A percentile compares a stretch with the other conserved stretches of the same genome.
phyloP scores from a whole-genome alignment of 2,113 vertebrate species.

The Myotis yumanensis region DNA sequence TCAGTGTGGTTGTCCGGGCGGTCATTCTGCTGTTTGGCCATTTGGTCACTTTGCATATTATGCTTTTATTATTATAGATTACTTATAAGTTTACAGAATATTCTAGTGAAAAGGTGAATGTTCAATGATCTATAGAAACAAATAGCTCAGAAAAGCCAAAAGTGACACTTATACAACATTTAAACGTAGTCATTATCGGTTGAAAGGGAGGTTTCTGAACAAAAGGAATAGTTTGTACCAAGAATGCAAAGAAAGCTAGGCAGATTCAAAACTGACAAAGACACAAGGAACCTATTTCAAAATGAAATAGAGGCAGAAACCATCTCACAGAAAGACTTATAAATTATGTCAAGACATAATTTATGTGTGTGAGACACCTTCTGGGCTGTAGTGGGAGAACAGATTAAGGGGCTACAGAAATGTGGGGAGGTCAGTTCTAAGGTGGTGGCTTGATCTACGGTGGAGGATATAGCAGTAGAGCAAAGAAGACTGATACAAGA shows the following conservation, averaged over 20 bases:
- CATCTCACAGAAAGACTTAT: neutral
- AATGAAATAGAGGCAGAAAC: slow-evolving; percentile 29
- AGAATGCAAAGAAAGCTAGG: neutral
- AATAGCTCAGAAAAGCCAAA: neutral
- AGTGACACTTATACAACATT: neutral
- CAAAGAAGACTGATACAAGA: neutral
- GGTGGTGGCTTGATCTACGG: neutral
- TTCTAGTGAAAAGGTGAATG: neutral
- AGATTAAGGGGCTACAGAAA: neutral
- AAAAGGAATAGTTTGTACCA: neutral
- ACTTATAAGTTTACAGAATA: neutral
- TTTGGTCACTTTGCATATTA: no score
- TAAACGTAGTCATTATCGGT: neutral
- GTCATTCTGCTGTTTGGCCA: no score
- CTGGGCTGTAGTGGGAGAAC: neutral
- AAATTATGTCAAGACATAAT: neutral
- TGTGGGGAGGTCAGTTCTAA: neutral
- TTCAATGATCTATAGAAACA: neutral
- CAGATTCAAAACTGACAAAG: neutral
- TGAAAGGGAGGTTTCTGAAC: neutral
- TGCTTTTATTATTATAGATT: neutral
- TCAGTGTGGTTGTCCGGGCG: no score
- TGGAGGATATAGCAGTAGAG: neutral
- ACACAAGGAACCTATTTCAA: neutral
- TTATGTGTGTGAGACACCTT: neutral